Conservation (phyloP, 2,888 invertebrate species). For the Zygaena filipendulae region DNA sequence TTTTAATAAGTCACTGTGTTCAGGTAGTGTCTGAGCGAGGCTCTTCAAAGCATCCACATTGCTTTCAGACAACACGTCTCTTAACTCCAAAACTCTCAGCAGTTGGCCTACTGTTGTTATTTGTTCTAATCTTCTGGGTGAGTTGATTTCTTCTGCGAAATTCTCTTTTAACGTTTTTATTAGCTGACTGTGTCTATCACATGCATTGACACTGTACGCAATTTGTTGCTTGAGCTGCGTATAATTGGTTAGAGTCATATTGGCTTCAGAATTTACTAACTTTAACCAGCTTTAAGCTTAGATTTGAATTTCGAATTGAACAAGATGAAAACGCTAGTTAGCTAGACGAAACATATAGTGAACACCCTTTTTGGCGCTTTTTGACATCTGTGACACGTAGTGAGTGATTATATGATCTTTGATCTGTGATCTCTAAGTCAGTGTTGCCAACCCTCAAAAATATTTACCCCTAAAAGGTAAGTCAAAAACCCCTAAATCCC, state of each 20-base stretch:
- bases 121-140: constrained; percentile 41
- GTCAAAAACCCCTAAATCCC: no score
- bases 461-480: no score
- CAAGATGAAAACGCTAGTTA: no score
- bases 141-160: constrained; percentile 44
- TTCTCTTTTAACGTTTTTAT: constrained; percentile 36
- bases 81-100: constrained; percentile 39
- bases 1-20: constrained; percentile 25
- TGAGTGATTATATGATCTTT: no score
- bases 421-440: no score
- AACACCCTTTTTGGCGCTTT: no score
- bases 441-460: no score
- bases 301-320: no score
- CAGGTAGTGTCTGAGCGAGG: constrained; percentile 31
- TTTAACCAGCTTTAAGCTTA: no score
- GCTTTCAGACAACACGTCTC: constrained; percentile 42
- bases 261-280: constrained; percentile 8
- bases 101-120: constrained; percentile 38
- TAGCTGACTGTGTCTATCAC: constrained; percentile 30
- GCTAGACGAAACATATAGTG: no score
- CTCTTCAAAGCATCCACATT: constrained; percentile 38
- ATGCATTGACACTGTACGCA: constrained; percentile 26
- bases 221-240: constrained; percentile 32
- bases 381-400: no score
- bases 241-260: constrained; percentile 45